These are phyloP conservation scores for Graphium colonna DNA, from an alignment of 2,888 invertebrate genomes.

Conservation along the genomic window DNA sequence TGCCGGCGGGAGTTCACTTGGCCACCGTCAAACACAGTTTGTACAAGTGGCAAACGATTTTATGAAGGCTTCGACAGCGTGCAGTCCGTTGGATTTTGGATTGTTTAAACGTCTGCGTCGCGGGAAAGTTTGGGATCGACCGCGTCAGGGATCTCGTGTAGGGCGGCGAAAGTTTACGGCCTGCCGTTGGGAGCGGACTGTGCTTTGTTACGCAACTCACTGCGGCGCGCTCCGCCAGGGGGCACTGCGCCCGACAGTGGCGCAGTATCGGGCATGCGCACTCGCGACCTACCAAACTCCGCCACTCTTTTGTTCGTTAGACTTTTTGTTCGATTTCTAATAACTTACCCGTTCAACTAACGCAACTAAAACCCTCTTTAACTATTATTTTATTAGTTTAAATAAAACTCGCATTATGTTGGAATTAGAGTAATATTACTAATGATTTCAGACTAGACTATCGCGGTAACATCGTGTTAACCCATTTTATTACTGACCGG, in stretches of 20 bases:
- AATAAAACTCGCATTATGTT: background rate
- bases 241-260: constrained; percentile 72
- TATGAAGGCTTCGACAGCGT: no score
- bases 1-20: constrained; percentile 50
- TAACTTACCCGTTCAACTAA: background rate
- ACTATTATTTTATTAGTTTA: constrained; percentile 9
- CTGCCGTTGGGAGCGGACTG: constrained; percentile 68
- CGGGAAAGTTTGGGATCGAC: constrained; percentile 70
- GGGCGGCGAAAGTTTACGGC: constrained; percentile 68
- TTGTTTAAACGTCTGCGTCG: constrained; percentile 46
- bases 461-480: background rate
- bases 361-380: constrained; percentile 2
- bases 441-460: background rate
- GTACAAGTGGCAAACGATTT: no score
- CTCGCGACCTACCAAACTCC: constrained; percentile 32
- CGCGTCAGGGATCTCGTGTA: constrained; percentile 61
- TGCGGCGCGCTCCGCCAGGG: constrained; percentile 75
- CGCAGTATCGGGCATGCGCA: constrained; percentile 79
- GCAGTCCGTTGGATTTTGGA: no score
- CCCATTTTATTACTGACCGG: no score
- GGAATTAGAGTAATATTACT: background rate
- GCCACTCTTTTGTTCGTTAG: constrained; percentile 31
- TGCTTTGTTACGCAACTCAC: constrained; percentile 77
- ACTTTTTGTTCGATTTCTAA: constrained; percentile 28
- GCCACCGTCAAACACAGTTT: constrained; percentile 59